Conservation (phyloP, 1,140 invertebrate species). For the Lepidotrigona ventralis region DNA sequence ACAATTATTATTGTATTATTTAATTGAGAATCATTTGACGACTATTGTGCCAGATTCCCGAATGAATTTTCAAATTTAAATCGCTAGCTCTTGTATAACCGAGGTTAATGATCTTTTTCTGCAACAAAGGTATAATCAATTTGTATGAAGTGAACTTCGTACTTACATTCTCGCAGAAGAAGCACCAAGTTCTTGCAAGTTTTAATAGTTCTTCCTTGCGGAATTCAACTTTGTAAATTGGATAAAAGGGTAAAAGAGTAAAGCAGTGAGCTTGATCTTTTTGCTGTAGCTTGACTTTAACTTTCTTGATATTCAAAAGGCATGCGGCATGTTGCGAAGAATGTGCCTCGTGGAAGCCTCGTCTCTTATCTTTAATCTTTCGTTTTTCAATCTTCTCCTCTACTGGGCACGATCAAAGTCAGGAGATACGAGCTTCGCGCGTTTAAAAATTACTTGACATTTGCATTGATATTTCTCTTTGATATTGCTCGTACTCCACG, state of each 20-base stretch:
- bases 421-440: neutral
- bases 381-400: neutral
- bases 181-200: neutral
- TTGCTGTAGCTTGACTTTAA: neutral
- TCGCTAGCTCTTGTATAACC: neutral
- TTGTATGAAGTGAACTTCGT: neutral
- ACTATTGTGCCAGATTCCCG: neutral
- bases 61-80: neutral
- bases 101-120: neutral
- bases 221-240: slow-evolving; percentile 3
- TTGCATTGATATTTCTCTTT: neutral
- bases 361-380: neutral
- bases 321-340: neutral
- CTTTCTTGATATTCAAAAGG: neutral
- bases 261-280: neutral
- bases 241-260: no score
- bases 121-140: neutral
- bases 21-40: neutral
- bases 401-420: neutral
- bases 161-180: neutral
- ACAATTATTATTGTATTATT: neutral
- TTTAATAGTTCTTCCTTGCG: neutral
- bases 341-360: neutral
- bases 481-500: no score
- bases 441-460: neutral